Base-by-base conservation (phyloP, 2,113 vertebrate species). In the Odocoileus hemionus region DNA sequence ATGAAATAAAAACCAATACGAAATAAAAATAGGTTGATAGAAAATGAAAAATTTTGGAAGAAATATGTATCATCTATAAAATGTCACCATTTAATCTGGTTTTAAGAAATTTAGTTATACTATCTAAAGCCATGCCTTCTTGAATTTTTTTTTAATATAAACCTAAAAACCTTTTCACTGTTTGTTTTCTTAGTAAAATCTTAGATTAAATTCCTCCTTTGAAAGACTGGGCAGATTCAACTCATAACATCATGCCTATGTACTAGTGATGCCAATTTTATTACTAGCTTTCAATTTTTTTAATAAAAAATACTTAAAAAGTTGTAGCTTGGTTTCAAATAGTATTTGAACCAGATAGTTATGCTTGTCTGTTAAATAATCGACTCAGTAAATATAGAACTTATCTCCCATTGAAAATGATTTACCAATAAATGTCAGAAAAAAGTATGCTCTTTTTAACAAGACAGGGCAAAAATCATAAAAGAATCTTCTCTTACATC, bases 121-220 rank as follows among this genome's bases (percentile, higher is more conserved):
- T 87, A 64, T 84, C 60, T 92, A 39, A 86, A 97, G 39, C 26
- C 80, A 89, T 96, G 14, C 54, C 2, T 96, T 93, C 79, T 87
- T 70, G 36, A 82, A 89, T 39, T 88, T 67, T 25, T 6, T 60
- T 15, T 2, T 78, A 96, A 86, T 98, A 54, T 78, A 96, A 84
- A 58, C 3, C 0, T 60, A 74, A 89, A 84, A 98, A 94, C 14
- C 1, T 80, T 9, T n/a, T 96, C 94, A 93, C 3, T 97, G 52
- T 25, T 57, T 96, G 90, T 94, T 17, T 61, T 16, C 36, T 36
- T 67, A 89, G 5, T 82, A 82, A 90, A 95, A 64, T 43, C 80
- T 94, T 85, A 60, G 58, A 84, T 97, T 96, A 90, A 96, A 97
- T 98, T 83, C 88, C 60, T 25, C 17, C 45, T 98, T 96, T 86